Base-by-base conservation (phyloP, 2,113 vertebrate genomes). In the Phalacrocorax aristotelis region DNA sequence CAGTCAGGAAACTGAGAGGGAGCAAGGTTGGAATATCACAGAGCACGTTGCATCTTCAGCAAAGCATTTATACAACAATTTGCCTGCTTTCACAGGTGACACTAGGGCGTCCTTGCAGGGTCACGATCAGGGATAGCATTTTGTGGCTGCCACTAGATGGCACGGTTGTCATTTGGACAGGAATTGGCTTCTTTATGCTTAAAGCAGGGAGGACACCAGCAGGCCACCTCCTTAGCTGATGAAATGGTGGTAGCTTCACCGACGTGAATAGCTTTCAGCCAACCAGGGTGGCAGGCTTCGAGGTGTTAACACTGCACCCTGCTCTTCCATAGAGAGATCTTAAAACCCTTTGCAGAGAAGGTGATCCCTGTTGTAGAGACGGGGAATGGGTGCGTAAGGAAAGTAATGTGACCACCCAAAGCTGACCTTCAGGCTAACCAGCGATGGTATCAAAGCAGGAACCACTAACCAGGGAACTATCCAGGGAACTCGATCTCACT, bases 81-180 rank as follows among this genome's bases (percentile, higher is more conserved):
- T 40, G 13, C 54, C 36, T n/a, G 64, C 38, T 83, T 40, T 70
- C 52, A 18, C 17, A 4, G 72, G 34, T 81, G 68, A 18, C 69
- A 16, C 7, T 58, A 44, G 74, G 58, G 8, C 42, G 0, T 40
- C n/a, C 66, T 44, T 12, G 48, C 34, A 6, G 83, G 42, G 7
- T 34, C 16, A 0, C 13, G 54, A 10, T 44, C 2, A 14, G 58
- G 68, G 68, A 29, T 10, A 11, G 1, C 18, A 11, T 36, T 51
- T 79, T 5, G 65, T 64, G 76, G 26, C 11, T 82, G 76, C 94
- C 96, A 23, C 97, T 95, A 97, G 96, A 11, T 96, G 97, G 97
- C 97, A 89, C 7, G 3, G 64, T 94, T 88, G 97, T 52, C 79
- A 8, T 93, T 64, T 81, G 71, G 57, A 10, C 27, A 49, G 81